These are phyloP conservation scores for Berghia stephanieae DNA, from an alignment of 1,140 invertebrate species.

Conservation along the genomic window DNA sequence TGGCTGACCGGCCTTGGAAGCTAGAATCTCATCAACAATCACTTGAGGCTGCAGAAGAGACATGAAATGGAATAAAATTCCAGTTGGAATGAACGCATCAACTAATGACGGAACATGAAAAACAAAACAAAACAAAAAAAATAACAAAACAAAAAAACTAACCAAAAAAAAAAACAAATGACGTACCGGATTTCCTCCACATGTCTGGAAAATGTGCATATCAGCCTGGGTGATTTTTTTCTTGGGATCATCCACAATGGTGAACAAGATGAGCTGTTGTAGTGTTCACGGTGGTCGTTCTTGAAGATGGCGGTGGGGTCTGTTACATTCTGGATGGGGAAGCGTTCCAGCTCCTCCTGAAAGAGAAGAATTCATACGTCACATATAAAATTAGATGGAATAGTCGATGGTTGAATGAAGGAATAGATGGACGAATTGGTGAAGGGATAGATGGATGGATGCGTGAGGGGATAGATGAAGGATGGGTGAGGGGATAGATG, in stretches of 20 bases:
- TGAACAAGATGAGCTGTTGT: constrained; percentile 98
- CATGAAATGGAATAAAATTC: neutral
- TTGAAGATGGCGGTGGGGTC: constrained; percentile 97
- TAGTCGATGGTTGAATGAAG: too few species aligned
- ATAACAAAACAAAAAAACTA: neutral
- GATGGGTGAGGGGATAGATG: neutral
- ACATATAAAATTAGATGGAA: neutral
- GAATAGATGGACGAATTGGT: too few species aligned
- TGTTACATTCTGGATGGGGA: constrained; percentile 89
- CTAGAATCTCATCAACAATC: constrained; percentile 86
- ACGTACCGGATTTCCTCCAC: constrained; percentile 58
- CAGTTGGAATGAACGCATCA: neutral
- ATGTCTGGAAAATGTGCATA: constrained; percentile 97
- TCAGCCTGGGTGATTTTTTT: constrained; percentile 75
- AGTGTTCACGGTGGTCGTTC: constrained; percentile 93
- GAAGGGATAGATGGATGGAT: neutral
- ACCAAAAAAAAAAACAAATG: neutral
- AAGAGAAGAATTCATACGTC: too few species aligned
- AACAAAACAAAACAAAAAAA: neutral
- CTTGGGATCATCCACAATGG: constrained; percentile 73
- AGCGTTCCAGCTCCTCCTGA: constrained; percentile 88
- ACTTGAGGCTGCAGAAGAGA: constrained; percentile 78
- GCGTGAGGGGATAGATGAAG: neutral
- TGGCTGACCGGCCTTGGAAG: constrained; percentile 75
- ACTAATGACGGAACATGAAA: neutral